Base-by-base conservation (phyloP, 2,797 vertebrate species). In the Columba guinea region DNA sequence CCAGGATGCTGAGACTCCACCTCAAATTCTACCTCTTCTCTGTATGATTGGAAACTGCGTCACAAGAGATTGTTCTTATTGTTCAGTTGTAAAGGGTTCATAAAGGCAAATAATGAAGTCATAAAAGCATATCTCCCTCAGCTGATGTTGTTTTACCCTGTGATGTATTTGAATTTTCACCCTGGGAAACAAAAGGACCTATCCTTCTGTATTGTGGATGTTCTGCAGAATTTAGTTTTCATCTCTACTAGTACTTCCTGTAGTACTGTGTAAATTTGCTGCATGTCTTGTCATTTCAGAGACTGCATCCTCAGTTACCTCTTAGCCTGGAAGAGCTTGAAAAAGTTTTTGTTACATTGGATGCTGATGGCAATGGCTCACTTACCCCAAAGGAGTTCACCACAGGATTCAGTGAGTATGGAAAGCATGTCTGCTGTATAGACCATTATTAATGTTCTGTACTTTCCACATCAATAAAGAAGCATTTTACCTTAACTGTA, bases 341-440 rank as follows among this genome's bases (percentile, higher is more conserved):
- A 94, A 98, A 99, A 24, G 99, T 99, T 30, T 99, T 99, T 70
- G 98, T 98, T 83, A 98, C 97, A 1, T 97, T 99, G 91, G 99
- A 99, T 93, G 91, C 98, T 4, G 99, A 99, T 64, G 96, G 98
- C 89, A 99, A 99, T 8, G 99, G 98, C 62, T 99, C 97, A 76
- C 99, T 99, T 58, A 99, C 98, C 13, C 98, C 98, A 28, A 97
- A 99, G 15, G 99, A 99, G 97, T 99, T 99, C 97, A 98, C 98
- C 60, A 97, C 98, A 4, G 99, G 99, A 95, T 99, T 99, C 76
- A 99, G 99, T 99, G 97, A 53, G 99, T 99, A 96, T 90, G 32
- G 52, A 69, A 87, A 85, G 20, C 53, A 6, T 55, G 22, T 69
- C 7, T 88, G 20, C 49, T 79, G 2, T 75, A 17, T 10, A 55